These are phyloP conservation scores for Gasteruption jaculator DNA, from an alignment of 2,888 invertebrate genomes.

Conservation along the genomic window DNA sequence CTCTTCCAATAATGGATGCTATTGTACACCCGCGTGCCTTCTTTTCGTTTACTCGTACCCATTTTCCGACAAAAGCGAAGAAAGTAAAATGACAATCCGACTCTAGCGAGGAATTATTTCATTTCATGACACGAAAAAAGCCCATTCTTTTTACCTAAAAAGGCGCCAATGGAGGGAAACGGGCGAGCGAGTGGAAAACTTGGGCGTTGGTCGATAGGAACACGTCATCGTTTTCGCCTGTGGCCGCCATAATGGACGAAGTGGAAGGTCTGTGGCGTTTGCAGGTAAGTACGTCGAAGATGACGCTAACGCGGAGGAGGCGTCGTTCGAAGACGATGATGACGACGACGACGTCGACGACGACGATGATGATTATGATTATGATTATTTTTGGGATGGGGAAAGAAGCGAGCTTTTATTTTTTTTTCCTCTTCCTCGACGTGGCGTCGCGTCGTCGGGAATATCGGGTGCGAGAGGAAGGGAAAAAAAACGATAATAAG, in stretches of 20 bases:
- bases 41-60: constrained; percentile 2
- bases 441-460: constrained; percentile 11
- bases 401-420: too few relatives aligned
- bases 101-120: too few relatives aligned
- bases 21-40: constrained; percentile 17
- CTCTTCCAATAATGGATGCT: constrained; percentile 17
- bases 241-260: constrained; percentile 36
- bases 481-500: not conserved
- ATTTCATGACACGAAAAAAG: too few relatives aligned
- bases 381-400: too few relatives aligned
- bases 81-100: too few relatives aligned
- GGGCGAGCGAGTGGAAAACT: too few relatives aligned
- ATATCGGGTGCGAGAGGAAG: constrained; percentile 8
- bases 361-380: too few relatives aligned
- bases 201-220: constrained; percentile 25
- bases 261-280: too few relatives aligned
- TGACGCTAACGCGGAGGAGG: constrained; percentile 5
- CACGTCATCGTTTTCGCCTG: too few relatives aligned
- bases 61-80: not conserved
- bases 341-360: not conserved
- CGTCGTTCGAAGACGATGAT: constrained; percentile 3
- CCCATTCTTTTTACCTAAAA: too few relatives aligned
- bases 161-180: too few relatives aligned
- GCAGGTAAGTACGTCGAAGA: not conserved
- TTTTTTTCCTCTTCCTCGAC: too few relatives aligned